These are phyloP conservation scores for Ophraella communa DNA, from an alignment of 2,888 invertebrate genomes.

Conservation along the genomic window DNA sequence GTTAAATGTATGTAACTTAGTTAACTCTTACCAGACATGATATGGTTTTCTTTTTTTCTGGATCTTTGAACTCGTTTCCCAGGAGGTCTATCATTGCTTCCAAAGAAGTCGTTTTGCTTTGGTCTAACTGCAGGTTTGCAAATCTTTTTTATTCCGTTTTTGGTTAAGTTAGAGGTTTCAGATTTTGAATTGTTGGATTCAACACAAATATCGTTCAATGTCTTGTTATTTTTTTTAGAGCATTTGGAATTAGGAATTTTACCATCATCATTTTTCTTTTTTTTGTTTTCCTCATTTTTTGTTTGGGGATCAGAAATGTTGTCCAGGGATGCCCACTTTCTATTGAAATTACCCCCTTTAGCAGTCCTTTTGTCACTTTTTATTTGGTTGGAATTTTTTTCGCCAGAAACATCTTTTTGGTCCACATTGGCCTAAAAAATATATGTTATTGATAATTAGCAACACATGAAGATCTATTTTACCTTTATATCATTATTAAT, in stretches of 20 bases:
- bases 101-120: slow-evolving; percentile 48
- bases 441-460: too few species aligned
- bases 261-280: slow-evolving; percentile 51
- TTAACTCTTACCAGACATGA: slow-evolving; percentile 52
- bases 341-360: slow-evolving; percentile 58
- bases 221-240: slow-evolving; percentile 60
- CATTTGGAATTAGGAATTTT: slow-evolving; percentile 61
- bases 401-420: slow-evolving; percentile 46
- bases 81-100: slow-evolving; percentile 51
- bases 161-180: slow-evolving; percentile 49
- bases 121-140: slow-evolving; percentile 47
- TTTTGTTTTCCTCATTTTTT: slow-evolving; percentile 57
- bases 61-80: slow-evolving; percentile 64
- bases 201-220: slow-evolving; percentile 49
- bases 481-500: slow-evolving; percentile 62
- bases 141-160: slow-evolving; percentile 52
- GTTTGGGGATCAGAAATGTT: slow-evolving; percentile 59
- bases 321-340: slow-evolving; percentile 70
- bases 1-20: background rate
- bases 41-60: slow-evolving; percentile 61
- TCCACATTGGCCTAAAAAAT: slow-evolving; percentile 1
- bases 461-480: background rate
- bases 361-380: slow-evolving; percentile 58
- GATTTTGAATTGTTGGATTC: slow-evolving; percentile 49
- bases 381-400: slow-evolving; percentile 48